Evolutionary conservation across 2,888 invertebrate species (phyloP).

Genomic region (Kuschelorhynchus macadamiae): DNA sequence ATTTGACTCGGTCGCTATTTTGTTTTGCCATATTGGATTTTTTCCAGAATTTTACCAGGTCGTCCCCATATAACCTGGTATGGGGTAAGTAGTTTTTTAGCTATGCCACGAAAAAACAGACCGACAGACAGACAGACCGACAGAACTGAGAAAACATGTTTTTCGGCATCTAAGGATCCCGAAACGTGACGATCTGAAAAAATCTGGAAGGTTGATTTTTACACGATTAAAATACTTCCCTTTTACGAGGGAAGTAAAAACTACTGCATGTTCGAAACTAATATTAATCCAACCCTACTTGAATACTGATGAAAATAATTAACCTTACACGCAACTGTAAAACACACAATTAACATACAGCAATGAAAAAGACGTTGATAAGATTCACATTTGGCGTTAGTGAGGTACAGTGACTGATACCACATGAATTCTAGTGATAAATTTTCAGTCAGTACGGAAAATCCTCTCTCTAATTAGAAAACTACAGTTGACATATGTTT

Average conservation of each 20-base stretch:
- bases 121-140: too few species aligned
- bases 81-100: neutral
- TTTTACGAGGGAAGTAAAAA: too few species aligned
- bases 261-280: neutral
- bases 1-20: too few species aligned
- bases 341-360: constrained; percentile 18
- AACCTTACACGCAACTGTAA: constrained; percentile 16
- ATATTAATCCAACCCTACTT: constrained; percentile 3
- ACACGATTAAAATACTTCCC: neutral
- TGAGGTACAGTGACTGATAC: constrained; percentile 12
- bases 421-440: too few species aligned
- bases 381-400: constrained; percentile 3
- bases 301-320: constrained; percentile 18
- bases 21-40: too few species aligned
- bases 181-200: too few species aligned
- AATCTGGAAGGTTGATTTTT: neutral
- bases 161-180: too few species aligned
- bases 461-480: too few species aligned
- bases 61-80: neutral
- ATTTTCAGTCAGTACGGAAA: too few species aligned
- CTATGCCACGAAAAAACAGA: too few species aligned
- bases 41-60: too few species aligned
- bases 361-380: constrained; percentile 15
- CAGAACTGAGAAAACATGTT: too few species aligned
- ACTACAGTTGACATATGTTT: neutral